These are phyloP conservation scores for Aphidoletes aphidimyza DNA, from an alignment of 2,888 invertebrate species.

Conservation along the genomic window DNA sequence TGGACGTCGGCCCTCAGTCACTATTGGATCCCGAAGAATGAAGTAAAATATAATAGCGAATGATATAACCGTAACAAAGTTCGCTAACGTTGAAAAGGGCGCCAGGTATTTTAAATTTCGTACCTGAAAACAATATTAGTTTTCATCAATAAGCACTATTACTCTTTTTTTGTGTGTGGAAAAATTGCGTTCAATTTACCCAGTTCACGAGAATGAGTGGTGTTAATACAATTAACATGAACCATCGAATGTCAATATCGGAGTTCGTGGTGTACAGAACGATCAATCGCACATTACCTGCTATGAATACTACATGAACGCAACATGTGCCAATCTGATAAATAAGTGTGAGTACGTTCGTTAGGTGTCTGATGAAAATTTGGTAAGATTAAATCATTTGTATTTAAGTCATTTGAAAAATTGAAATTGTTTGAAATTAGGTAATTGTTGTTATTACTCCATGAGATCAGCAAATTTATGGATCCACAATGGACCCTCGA, in stretches of 20 bases:
- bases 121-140: conserved; percentile 61
- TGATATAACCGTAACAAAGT: conserved; percentile 80
- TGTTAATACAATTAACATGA: conserved; percentile 78
- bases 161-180: not conserved
- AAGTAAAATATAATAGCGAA: conserved; percentile 89
- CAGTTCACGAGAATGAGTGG: conserved; percentile 84
- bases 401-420: not conserved
- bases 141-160: not conserved
- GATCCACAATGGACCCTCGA: conserved; percentile 76
- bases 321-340: conserved; percentile 97
- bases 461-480: conserved; percentile 72
- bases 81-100: conserved; percentile 85
- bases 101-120: conserved; percentile 82
- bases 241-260: conserved; percentile 70
- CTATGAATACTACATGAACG: conserved; percentile 88
- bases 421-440: not conserved
- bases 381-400: not conserved
- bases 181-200: conserved; percentile 61
- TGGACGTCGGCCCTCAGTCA: conserved; percentile 71
- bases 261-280: conserved; percentile 69
- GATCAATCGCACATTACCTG: conserved; percentile 82
- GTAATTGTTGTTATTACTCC: conserved; percentile 60
- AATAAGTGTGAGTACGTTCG: conserved; percentile 74
- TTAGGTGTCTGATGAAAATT: not conserved
- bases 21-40: conserved; percentile 78